Conservation (phyloP, 2,113 vertebrate species). For the Oxyura jamaicensis region DNA sequence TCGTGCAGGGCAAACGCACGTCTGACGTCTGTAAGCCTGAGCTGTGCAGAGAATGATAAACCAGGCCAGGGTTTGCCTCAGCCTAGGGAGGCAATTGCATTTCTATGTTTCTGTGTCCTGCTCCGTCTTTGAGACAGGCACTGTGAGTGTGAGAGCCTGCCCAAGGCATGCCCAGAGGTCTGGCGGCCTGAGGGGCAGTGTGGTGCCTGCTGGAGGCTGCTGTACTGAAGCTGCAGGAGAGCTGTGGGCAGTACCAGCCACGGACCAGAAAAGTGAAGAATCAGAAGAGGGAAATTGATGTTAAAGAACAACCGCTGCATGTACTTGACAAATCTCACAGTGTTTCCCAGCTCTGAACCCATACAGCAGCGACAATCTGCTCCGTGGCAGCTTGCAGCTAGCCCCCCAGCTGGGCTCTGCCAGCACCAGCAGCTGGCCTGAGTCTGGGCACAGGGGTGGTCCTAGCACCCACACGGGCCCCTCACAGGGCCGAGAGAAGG, state of each 20-base stretch:
- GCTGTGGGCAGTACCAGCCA: fast-evolving
- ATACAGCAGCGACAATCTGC: not conserved
- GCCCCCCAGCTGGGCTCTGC: not conserved
- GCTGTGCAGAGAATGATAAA: not conserved
- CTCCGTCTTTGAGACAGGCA: not conserved
- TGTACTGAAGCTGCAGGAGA: not conserved
- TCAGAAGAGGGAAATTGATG: not conserved
- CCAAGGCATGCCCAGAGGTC: not conserved
- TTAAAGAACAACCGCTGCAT: not conserved
- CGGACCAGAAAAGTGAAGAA: not conserved
- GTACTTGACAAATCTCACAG: not conserved
- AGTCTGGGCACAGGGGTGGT: not conserved
- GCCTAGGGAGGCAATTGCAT: not conserved
- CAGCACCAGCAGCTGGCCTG: not conserved
- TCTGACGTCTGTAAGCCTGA: not conserved
- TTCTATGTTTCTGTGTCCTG: not conserved
- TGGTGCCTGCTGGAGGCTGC: not conserved
- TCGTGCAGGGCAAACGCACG: not conserved
- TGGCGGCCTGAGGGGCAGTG: not conserved
- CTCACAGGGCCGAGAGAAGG: not conserved
- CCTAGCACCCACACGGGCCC: not conserved
- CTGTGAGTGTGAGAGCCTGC: not conserved
- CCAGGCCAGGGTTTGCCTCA: slow-evolving; percentile 16
- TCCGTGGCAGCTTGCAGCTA: not conserved
- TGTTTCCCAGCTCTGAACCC: not conserved